These are phyloP conservation scores for Meloe dianella DNA, from an alignment of 2,888 invertebrate species.

Conservation along the genomic window DNA sequence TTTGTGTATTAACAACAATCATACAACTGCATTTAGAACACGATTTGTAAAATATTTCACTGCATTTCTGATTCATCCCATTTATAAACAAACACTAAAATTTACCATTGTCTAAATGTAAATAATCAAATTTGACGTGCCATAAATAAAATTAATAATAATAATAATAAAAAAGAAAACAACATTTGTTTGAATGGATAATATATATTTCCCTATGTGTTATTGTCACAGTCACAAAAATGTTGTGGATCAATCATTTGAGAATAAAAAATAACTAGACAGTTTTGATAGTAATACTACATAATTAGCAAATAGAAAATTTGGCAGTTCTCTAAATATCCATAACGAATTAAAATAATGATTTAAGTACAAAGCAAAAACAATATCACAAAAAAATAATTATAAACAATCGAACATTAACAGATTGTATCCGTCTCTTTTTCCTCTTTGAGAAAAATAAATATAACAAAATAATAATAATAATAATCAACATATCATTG, in stretches of 20 bases:
- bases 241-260: constrained; percentile 38
- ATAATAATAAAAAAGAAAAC: constrained; percentile 14
- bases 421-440: too few relatives aligned
- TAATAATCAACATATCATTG: constrained; percentile 3
- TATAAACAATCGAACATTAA: too few relatives aligned
- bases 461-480: background rate
- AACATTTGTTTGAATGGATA: constrained; percentile 29
- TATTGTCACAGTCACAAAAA: constrained; percentile 59
- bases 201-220: constrained; percentile 54
- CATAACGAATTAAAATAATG: background rate
- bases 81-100: background rate
- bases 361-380: constrained; percentile 3
- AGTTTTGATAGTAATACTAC: background rate
- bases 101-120: background rate
- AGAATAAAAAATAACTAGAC: background rate
- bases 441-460: too few relatives aligned
- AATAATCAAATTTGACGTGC: constrained; percentile 1
- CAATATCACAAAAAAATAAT: background rate
- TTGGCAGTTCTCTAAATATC: constrained; percentile 6
- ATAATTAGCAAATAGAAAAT: background rate
- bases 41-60: background rate
- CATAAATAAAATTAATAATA: too few relatives aligned
- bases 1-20: background rate
- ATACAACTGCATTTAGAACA: constrained; percentile 6
- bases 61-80: constrained; percentile 15